Evolutionary conservation across 2,797 vertebrate genomes (phyloP).

Genomic region (Esox masquinongy): DNA sequence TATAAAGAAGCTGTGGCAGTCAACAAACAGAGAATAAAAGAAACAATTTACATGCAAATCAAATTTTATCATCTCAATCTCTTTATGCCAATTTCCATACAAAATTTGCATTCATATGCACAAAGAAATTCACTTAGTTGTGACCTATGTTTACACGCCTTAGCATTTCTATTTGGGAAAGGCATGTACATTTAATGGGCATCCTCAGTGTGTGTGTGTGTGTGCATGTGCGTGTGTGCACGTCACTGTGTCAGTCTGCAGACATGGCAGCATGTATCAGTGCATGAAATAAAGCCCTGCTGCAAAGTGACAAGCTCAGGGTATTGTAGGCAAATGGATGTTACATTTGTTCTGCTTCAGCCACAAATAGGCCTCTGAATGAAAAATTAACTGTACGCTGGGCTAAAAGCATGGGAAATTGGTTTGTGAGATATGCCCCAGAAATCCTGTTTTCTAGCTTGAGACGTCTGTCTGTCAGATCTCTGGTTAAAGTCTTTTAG

Average conservation of each 20-base stretch:
- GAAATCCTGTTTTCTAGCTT: constrained; percentile 72
- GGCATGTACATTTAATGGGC: constrained; percentile 73
- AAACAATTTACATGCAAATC: constrained; percentile 84
- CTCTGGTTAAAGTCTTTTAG: constrained; percentile 61
- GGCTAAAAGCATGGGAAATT: constrained; percentile 72
- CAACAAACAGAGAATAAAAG: constrained; percentile 58
- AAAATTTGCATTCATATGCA: constrained; percentile 75
- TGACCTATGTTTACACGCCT: constrained; percentile 68
- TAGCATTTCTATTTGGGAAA: constrained; percentile 67
- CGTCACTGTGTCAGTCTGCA: constrained; percentile 57
- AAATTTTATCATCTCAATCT: constrained; percentile 78
- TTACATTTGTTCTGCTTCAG: constrained; percentile 65
- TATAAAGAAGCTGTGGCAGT: constrained; percentile 57
- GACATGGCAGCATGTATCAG: constrained; percentile 77
- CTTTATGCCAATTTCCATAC: constrained; percentile 64
- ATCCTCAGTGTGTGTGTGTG: constrained; percentile 60
- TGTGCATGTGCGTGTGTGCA: constrained; percentile 24
- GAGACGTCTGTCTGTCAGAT: constrained; percentile 70
- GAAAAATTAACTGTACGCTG: constrained; percentile 75
- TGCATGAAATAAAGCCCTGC: constrained; percentile 78
- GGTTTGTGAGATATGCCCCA: constrained; percentile 70
- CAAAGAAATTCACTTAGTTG: constrained; percentile 73
- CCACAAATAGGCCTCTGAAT: constrained; percentile 63
- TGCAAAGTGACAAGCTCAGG: constrained; percentile 73
- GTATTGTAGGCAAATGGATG: constrained; percentile 75